Evolutionary conservation across 2,888 invertebrate species (phyloP).

Genomic region (Agrochola circellaris): DNA sequence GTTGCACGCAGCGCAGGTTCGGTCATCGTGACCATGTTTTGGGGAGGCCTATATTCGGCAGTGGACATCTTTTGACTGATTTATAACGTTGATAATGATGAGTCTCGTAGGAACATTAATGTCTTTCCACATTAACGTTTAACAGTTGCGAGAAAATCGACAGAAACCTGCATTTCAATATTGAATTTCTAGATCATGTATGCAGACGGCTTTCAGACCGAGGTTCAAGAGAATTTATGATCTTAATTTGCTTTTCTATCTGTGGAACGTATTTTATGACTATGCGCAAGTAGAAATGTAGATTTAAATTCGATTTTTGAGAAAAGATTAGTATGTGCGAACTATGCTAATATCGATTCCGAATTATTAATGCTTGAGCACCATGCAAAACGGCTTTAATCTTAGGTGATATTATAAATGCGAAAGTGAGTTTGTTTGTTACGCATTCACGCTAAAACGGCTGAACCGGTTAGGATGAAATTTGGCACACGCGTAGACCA

Average conservation of each 20-base stretch:
- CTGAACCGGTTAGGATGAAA: too few species aligned
- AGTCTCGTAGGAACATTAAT: too few species aligned
- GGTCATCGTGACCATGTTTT: not conserved
- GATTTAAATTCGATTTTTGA: not conserved
- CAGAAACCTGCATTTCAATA: constrained; percentile 11
- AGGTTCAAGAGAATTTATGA: constrained; percentile 19
- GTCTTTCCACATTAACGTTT: too few species aligned
- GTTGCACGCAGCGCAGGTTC: not conserved
- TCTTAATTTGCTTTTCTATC: constrained; percentile 25
- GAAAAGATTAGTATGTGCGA: not conserved
- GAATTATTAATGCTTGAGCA: not conserved
- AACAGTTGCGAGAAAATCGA: not conserved
- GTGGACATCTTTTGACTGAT: not conserved
- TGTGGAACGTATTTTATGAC: not conserved
- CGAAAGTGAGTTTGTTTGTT: too few species aligned
- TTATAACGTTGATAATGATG: too few species aligned
- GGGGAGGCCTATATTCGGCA: not conserved
- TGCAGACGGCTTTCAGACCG: constrained; percentile 15
- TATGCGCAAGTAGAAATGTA: not conserved
- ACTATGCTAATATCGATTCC: not conserved
- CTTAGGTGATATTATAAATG: too few species aligned
- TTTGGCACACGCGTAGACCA: too few species aligned
- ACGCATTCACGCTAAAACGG: too few species aligned
- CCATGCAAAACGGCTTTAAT: too few species aligned
- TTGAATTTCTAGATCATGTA: constrained; percentile 8